Conservation (phyloP, 2,797 vertebrate species). For the Intellagama lesueurii region DNA sequence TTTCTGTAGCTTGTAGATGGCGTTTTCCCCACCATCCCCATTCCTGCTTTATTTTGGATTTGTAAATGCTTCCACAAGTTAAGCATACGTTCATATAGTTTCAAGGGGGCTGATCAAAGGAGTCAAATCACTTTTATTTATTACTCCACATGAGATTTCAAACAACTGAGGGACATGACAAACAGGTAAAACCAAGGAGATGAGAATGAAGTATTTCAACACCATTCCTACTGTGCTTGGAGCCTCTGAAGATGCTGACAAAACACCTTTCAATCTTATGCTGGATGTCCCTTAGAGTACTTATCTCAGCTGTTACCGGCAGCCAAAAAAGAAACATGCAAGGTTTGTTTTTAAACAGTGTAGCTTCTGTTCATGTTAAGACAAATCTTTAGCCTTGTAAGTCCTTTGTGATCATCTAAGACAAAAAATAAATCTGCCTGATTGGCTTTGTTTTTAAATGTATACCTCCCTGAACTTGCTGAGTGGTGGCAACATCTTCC, state of each 20-base stretch:
- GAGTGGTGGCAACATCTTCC: constrained; percentile 78
- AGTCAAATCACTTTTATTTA: constrained; percentile 71
- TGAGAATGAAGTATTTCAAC: constrained; percentile 20
- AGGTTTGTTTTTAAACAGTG: constrained; percentile 52
- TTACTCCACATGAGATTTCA: constrained; percentile 59
- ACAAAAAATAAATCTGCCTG: constrained; percentile 69
- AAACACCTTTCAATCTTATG: constrained; percentile 33
- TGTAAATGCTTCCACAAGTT: constrained; percentile 77
- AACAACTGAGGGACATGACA: constrained; percentile 65
- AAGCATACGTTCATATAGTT: constrained; percentile 74
- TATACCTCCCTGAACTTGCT: constrained; percentile 69
- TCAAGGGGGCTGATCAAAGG: constrained; percentile 78
- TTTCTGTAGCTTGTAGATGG: constrained; percentile 74
- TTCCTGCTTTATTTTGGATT: constrained; percentile 69
- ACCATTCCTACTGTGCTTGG: constrained; percentile 35
- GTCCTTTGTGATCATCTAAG: constrained; percentile 59
- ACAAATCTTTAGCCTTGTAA: constrained; percentile 36
- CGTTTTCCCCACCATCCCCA: constrained; percentile 42
- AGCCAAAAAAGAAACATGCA: constrained; percentile 42
- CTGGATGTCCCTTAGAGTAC: constrained; percentile 15
- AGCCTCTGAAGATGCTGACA: constrained; percentile 42
- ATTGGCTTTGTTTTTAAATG: constrained; percentile 73
- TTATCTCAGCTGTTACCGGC: constrained; percentile 16
- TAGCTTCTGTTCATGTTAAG: constrained; percentile 34
- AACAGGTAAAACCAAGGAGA: constrained; percentile 54